Percentiles rank a stretch among this genome's conserved stretches.
Evolutionary conservation across 2,113 vertebrate genomes (phyloP).

Genomic region (Bettongia penicillata): DNA sequence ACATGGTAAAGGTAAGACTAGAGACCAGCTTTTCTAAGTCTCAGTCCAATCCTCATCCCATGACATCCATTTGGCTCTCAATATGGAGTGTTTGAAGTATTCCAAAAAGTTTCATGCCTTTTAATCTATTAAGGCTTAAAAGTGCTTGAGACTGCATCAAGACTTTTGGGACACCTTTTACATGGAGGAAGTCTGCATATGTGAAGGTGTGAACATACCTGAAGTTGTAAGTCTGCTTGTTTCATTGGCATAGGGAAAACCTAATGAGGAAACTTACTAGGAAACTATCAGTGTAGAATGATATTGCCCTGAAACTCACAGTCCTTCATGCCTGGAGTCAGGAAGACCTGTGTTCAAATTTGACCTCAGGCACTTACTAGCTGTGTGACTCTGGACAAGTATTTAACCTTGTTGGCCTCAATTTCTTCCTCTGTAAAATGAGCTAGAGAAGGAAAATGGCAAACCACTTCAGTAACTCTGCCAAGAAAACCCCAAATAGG

Average conservation of each 20-base stretch:
- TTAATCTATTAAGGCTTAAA: not conserved
- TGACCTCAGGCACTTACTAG: not conserved
- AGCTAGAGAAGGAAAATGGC: not conserved
- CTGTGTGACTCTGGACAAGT: not conserved
- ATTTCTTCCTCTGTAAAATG: not conserved
- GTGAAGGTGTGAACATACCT: not conserved
- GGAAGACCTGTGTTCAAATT: not conserved
- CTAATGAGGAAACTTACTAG: not conserved
- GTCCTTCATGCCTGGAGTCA: not conserved
- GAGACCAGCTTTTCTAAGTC: not conserved
- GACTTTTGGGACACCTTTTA: not conserved
- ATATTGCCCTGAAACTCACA: not conserved
- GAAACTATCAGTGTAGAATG: not conserved
- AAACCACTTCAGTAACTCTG: not conserved
- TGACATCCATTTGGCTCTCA: not conserved
- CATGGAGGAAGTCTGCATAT: not conserved
- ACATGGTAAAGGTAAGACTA: not conserved
- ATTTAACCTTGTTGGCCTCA: not conserved
- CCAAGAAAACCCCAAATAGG: not conserved
- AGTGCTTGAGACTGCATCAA: not conserved
- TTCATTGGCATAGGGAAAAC: not conserved
- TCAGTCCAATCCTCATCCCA: not conserved
- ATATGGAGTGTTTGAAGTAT: not conserved
- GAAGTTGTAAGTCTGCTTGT: not conserved
- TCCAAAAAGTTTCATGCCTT: not conserved